A percentile compares a stretch with the other conserved stretches of the same genome.
These are phyloP conservation scores for Theristicus caerulescens DNA, from an alignment of 2,113 vertebrate genomes.

Conservation along the genomic window DNA sequence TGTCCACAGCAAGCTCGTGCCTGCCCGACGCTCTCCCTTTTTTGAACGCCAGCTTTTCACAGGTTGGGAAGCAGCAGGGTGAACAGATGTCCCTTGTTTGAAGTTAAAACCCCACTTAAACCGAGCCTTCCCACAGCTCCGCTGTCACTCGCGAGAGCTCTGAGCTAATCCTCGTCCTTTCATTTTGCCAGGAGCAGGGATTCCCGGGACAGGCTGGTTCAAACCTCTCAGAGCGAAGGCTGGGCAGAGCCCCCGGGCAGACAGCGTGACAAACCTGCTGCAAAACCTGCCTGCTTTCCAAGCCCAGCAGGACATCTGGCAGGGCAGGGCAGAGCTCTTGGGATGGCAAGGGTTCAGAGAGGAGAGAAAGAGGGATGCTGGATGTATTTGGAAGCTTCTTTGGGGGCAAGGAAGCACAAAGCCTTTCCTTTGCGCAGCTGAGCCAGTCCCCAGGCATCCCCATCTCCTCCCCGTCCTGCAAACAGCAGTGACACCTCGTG, in stretches of 20 bases:
- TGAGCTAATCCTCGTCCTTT: neutral
- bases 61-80: neutral
- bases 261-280: neutral
- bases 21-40: neutral
- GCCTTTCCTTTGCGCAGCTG: neutral
- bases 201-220: neutral
- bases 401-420: neutral
- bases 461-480: neutral
- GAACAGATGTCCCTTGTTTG: conserved; percentile 11
- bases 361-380: neutral
- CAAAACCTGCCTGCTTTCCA: neutral
- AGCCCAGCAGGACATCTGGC: neutral
- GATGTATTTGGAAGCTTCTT: neutral
- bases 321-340: neutral
- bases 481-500: conserved; percentile 70
- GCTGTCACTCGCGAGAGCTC: neutral
- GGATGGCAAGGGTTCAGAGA: neutral
- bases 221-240: neutral
- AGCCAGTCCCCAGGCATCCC: neutral
- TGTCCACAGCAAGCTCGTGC: neutral
- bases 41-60: neutral
- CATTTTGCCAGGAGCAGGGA: neutral
- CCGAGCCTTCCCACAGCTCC: neutral
- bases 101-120: neutral
- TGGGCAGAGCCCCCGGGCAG: neutral